Percentiles rank a stretch among this genome's conserved stretches.
phyloP scores from a whole-genome alignment of 2,113 vertebrate genomes.

The Gnathonemus longibarbis region DNA sequence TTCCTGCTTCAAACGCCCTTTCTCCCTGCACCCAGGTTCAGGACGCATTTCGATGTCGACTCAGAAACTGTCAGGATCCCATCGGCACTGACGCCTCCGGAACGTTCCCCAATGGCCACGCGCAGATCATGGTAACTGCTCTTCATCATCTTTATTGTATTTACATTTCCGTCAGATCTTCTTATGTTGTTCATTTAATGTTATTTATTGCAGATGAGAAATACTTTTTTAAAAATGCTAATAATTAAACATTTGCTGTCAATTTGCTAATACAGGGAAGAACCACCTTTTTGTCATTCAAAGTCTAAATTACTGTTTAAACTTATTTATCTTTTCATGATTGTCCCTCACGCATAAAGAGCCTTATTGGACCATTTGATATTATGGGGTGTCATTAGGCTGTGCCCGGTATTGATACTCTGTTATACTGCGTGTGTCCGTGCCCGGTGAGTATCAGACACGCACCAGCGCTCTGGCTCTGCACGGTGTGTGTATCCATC shows the following conservation, averaged over 20 bases:
- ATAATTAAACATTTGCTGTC: neutral
- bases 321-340: neutral
- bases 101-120: constrained; percentile 96
- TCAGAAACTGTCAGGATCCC: constrained; percentile 96
- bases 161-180: neutral
- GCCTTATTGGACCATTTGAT: neutral
- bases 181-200: neutral
- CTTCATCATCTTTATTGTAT: neutral
- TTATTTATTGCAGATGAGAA: neutral
- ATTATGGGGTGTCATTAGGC: neutral
- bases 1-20: neutral
- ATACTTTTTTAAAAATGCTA: neutral
- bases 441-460: neutral
- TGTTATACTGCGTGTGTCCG: neutral
- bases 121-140: constrained; percentile 91
- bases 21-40: constrained; percentile 69
- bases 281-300: neutral
- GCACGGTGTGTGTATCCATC: neutral
- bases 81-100: constrained; percentile 91
- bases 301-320: neutral
- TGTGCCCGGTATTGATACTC: neutral
- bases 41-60: constrained; percentile 92
- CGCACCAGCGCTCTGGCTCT: neutral
- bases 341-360: neutral
- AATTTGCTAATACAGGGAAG: neutral